These are phyloP conservation scores for Hypercompe scribonia DNA, from an alignment of 2,888 invertebrate genomes.

Conservation along the genomic window DNA sequence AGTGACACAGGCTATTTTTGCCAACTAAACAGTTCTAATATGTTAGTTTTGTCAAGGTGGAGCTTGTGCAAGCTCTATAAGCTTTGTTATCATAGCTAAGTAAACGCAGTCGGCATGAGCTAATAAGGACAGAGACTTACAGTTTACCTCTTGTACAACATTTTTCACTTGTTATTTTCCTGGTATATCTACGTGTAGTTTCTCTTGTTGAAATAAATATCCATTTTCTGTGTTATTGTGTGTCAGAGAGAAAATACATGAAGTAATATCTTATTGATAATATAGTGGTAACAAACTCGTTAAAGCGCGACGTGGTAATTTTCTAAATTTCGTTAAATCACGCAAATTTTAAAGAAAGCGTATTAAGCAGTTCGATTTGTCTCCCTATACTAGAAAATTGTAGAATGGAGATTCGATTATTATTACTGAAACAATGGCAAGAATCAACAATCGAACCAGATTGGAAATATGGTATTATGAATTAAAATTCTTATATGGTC, in stretches of 20 bases:
- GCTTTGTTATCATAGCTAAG: conserved; percentile 5
- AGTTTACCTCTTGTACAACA: background rate
- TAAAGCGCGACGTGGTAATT: too few relatives aligned
- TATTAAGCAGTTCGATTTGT: too few relatives aligned
- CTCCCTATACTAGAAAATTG: too few relatives aligned
- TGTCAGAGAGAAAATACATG: background rate
- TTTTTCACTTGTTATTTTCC: background rate
- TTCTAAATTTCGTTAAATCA: too few relatives aligned
- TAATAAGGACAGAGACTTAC: background rate
- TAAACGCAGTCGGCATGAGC: background rate
- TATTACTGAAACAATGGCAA: too few relatives aligned
- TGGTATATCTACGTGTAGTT: background rate
- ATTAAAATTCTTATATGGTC: too few relatives aligned
- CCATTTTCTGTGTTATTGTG: background rate
- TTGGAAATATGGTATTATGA: too few relatives aligned
- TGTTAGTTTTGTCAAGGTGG: conserved; percentile 29
- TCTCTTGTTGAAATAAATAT: background rate
- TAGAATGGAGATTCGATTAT: too few relatives aligned
- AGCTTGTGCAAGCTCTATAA: conserved; percentile 13
- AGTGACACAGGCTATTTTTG: background rate
- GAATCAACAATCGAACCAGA: too few relatives aligned
- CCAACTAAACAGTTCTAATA: background rate
- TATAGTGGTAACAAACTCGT: too few relatives aligned
- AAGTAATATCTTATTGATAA: background rate
- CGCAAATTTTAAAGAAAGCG: too few relatives aligned